These are phyloP conservation scores for Drosophila greeni DNA, from an alignment of 2,888 invertebrate species.

Conservation along the genomic window DNA sequence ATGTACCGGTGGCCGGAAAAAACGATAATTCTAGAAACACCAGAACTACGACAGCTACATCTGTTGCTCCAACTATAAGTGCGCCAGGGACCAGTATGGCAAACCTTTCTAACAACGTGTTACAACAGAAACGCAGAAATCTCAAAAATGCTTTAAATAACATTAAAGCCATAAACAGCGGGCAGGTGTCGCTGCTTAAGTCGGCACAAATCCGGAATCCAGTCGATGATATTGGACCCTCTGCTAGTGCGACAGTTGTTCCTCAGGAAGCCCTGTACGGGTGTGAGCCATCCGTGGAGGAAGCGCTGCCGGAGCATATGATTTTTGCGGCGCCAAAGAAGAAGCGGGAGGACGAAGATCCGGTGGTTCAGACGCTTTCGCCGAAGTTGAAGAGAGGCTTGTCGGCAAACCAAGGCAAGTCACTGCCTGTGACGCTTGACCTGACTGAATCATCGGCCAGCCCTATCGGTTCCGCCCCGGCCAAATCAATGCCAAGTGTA, in stretches of 20 bases:
- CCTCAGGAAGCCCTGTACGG: conserved; percentile 49
- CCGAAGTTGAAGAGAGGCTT: conserved; percentile 39
- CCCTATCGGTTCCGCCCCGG: neutral
- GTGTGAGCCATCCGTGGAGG: conserved; percentile 58
- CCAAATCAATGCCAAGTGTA: conserved; percentile 45
- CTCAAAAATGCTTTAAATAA: conserved; percentile 72
- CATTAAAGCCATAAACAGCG: conserved; percentile 66
- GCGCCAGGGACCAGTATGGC: conserved; percentile 35
- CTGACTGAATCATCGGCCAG: conserved; percentile 28
- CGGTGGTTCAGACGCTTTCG: conserved; percentile 22
- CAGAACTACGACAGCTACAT: conserved; percentile 22
- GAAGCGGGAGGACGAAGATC: conserved; percentile 55
- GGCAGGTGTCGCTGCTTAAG: conserved; percentile 73
- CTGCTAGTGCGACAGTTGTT: conserved; percentile 49
- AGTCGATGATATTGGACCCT: conserved; percentile 43
- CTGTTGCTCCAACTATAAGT: conserved; percentile 7
- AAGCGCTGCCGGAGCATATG: conserved; percentile 63
- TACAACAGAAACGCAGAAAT: conserved; percentile 74
- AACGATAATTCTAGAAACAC: conserved; percentile 27
- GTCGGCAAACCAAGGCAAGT: conserved; percentile 19
- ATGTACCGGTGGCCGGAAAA: conserved; percentile 47
- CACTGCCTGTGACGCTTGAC: conserved; percentile 25
- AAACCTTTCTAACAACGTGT: conserved; percentile 54
- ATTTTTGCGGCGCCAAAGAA: conserved; percentile 66
- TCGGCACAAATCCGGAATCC: conserved; percentile 49